Conservation (phyloP, 35 echinoderm and acorn worm genomes). For the Nesometra sesokonis region DNA sequence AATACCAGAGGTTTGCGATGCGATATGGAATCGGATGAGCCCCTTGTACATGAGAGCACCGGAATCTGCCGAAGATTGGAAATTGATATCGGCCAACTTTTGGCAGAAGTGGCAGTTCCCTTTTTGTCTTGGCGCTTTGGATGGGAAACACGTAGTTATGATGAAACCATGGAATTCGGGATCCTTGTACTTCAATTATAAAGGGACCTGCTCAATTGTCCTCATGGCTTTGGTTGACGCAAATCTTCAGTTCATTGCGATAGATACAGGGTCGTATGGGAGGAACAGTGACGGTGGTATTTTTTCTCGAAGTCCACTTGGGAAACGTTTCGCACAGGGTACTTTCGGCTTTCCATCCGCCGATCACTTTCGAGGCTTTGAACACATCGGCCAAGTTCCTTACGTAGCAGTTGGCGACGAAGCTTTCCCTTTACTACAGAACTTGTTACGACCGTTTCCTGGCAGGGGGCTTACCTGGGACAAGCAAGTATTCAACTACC, state of each 20-base stretch:
- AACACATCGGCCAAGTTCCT: slow-evolving; percentile 5
- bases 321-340: neutral
- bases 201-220: slow-evolving; percentile 30
- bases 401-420: no score
- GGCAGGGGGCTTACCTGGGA: no score
- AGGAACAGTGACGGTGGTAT: slow-evolving; percentile 25
- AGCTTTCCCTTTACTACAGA: no score
- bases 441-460: no score
- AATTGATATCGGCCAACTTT: slow-evolving; percentile 15
- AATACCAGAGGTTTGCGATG: slow-evolving; percentile 12
- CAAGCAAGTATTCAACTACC: no score
- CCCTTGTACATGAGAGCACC: neutral
- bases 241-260: slow-evolving; percentile 1
- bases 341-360: slow-evolving; percentile 1
- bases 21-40: neutral
- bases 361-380: neutral
- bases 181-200: slow-evolving; percentile 41
- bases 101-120: slow-evolving; percentile 29
- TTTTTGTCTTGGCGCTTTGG: slow-evolving; percentile 35
- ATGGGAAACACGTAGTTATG: slow-evolving; percentile 56
- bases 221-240: slow-evolving; percentile 44
- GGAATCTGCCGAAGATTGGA: slow-evolving; percentile 22
- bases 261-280: slow-evolving; percentile 39
- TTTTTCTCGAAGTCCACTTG: neutral
- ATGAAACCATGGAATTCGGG: slow-evolving; percentile 30